Base-by-base conservation (phyloP, 2,797 vertebrate genomes). In the Mallotus villosus region DNA sequence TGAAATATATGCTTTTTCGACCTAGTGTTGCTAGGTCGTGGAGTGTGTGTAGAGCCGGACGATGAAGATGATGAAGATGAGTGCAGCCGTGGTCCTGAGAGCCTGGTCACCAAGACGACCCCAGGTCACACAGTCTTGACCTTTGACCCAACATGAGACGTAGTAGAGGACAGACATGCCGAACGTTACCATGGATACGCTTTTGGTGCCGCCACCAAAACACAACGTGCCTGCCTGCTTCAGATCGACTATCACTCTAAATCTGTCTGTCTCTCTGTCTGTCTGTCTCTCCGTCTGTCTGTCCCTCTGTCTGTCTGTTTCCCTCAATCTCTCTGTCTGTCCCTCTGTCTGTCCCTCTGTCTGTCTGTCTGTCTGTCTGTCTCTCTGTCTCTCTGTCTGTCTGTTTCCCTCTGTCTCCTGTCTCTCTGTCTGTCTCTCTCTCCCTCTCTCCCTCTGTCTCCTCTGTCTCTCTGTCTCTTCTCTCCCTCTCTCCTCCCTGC, bases 111-210 rank as follows among this genome's bases (percentile, higher is more conserved):
- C 37, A 41, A 80, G 68, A 74, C 74, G 77, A 72, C 49, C 9
- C 66, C 73, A 72, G 68, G 58, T 72, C 75, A 76, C 81, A 78
- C 74, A 68, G 41, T 70, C 46, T 70, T 70, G 61, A 53, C 27
- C 58, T 80, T n/a, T 88, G 84, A 82, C 78, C 78, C 88, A 90
- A 80, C 84, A 92, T 93, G 92, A 88, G 70, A 85, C 82, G 91
- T 93, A 76, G 1, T 61, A 25, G 24, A 63, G 57, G 21, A 34
- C 59, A 25, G 7, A 37, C 16, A 51, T 46, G 22, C 27, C 16
- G 8, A 8, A 70, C 14, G 37, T 41, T 41, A 16, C 4, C 3
- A 66, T 2, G 21, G n/a, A 32, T 70, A 14, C 24, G 9, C 24
- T 5, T 49, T 77, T 22, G 16, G 21, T 19, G 53, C 17, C 21